A percentile compares a stretch with the other conserved stretches of the same genome.
Conservation (phyloP, 2,113 vertebrate genomes). For the Pterophyllum scalare region DNA sequence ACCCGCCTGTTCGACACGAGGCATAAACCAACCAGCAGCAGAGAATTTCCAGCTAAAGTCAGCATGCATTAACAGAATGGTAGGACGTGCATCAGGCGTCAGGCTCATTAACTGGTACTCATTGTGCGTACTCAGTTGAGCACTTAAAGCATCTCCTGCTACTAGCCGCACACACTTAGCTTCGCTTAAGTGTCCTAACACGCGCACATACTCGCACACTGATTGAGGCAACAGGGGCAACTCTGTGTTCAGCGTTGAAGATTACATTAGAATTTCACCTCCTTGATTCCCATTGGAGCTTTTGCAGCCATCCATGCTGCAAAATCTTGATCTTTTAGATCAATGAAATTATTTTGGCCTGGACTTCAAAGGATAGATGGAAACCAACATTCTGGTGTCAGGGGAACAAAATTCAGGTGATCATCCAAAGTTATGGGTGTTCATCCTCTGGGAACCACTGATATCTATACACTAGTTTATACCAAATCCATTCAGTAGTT, state of each 20-base stretch:
- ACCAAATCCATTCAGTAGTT: neutral
- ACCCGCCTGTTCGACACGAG: neutral
- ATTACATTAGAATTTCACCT: too few species aligned
- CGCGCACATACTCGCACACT: neutral
- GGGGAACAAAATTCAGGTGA: neutral
- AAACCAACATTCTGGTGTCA: neutral
- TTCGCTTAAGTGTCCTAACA: accelerated
- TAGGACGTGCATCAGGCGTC: neutral
- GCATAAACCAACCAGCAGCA: neutral
- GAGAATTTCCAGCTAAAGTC: accelerated
- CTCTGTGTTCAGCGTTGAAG: neutral
- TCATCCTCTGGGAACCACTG: neutral
- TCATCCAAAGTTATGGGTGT: neutral
- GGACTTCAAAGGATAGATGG: neutral
- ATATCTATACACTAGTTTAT: neutral
- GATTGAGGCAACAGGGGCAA: accelerated
- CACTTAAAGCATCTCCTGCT: neutral
- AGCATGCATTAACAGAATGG: neutral
- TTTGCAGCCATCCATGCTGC: neutral
- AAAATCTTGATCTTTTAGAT: neutral
- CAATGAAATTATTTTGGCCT: neutral
- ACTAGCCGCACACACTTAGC: accelerated
- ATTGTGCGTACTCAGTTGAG: too few species aligned
- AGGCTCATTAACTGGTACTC: neutral
- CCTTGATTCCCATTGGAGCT: too few species aligned